Base-by-base conservation (phyloP, 2,797 vertebrate species). In the Protonibea diacanthus region DNA sequence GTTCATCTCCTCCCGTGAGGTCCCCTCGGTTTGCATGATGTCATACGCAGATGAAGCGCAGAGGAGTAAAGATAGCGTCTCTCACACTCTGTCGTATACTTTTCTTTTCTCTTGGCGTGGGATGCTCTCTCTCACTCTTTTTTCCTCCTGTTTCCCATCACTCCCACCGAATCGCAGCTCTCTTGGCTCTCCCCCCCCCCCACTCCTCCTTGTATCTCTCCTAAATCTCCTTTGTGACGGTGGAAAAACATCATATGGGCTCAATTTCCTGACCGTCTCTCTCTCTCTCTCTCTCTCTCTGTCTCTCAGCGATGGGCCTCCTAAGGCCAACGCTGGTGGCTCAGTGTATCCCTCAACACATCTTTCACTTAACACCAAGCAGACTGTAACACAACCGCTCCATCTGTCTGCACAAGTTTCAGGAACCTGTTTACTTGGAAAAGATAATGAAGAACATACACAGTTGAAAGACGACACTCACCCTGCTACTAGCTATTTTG, bases 191-290 rank as follows among this genome's bases (percentile, higher is more conserved):
- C 33, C 33, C 33, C 33, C 33, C 33, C 33, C 33, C 33, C 33
- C 7, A 2, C 33, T 38, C 33, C 82, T 83, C 78, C 76, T 83
- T 73, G 74, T 92, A 92, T 92, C 91, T 89, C 91, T 84, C 86
- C 89, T 94, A 93, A 94, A 95, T 94, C 94, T 94, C 89, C 81
- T 91, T 88, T 92, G 91, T 93, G 92, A 93, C 82, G 88, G 90
- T 94, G 94, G 91, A 95, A 95, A 95, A 95, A 94, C 88, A 95
- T 95, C 94, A 95, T 94, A 93, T 95, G 95, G 91, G 92, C 93
- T 92, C 92, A 94, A 95, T 95, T 94, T 95, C 94, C 94, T 95
- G 94, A 92, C 91, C 81, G 77, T 86, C 91, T 92, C 86, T 80
- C 78, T 81, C n/a, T n/a, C 81, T 29, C 29, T 29, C 29, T 80